Conservation (phyloP, 2,113 vertebrate genomes). For the Catagonus wagneri region DNA sequence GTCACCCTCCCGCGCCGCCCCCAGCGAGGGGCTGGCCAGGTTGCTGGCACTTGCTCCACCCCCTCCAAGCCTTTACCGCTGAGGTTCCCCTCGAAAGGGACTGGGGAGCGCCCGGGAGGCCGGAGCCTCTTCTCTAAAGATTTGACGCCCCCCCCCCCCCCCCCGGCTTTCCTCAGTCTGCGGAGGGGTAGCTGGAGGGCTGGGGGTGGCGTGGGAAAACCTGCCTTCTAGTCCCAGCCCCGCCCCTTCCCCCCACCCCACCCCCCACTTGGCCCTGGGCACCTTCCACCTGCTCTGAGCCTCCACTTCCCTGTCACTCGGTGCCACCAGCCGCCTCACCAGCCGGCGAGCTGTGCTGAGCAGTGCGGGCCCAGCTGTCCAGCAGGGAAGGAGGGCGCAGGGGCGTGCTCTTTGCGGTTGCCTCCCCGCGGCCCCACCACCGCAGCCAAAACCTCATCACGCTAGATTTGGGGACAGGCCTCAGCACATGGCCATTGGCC, state of each 20-base stretch:
- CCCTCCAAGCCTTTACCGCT: not conserved
- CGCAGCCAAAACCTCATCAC: not conserved
- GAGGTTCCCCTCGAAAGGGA: no score
- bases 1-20: not conserved
- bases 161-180: fast-evolving
- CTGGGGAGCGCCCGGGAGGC: not conserved
- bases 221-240: not conserved
- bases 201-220: not conserved
- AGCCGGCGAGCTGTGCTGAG: not conserved
- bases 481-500: not conserved
- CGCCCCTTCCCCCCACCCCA: not conserved
- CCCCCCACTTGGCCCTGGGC: not conserved
- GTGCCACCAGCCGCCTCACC: not conserved
- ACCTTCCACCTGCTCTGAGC: not conserved
- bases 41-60: not conserved
- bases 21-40: not conserved
- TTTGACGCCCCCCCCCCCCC: not conserved
- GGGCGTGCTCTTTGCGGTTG: not conserved
- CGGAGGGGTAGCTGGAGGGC: not conserved
- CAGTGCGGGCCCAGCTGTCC: not conserved
- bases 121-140: not conserved
- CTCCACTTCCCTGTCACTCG: not conserved
- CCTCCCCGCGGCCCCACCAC: fast-evolving
- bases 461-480: not conserved
- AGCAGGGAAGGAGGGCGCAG: not conserved